Evolutionary conservation across 2,888 invertebrate species (phyloP).

Genomic region (Tipula confusa): DNA sequence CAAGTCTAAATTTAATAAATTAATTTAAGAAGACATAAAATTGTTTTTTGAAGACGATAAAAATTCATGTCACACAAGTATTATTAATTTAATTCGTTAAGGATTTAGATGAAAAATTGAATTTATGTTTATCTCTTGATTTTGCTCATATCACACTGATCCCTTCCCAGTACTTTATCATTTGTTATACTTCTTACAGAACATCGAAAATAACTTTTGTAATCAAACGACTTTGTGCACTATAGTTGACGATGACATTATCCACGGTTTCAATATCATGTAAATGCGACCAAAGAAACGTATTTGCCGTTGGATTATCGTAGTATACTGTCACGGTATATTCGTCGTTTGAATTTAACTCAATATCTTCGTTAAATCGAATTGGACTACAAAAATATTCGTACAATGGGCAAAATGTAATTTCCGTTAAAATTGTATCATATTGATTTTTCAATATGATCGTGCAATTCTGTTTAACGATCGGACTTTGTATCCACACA

Average conservation of each 20-base stretch:
- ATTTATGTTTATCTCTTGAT: not conserved
- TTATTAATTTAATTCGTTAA: conserved; percentile 13
- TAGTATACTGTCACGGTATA: not conserved
- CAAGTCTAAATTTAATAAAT: not conserved
- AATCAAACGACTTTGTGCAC: not conserved
- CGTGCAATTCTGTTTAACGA: not conserved
- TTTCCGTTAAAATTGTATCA: not conserved
- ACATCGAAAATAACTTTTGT: not conserved
- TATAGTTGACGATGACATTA: not conserved
- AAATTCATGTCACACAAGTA: not conserved
- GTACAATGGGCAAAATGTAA: not conserved
- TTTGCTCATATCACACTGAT: not conserved
- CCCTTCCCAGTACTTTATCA: not conserved
- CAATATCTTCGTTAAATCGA: not conserved
- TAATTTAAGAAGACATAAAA: not conserved
- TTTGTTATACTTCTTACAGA: not conserved
- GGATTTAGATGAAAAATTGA: not conserved
- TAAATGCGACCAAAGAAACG: not conserved
- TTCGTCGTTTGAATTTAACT: not conserved
- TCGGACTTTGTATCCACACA: not conserved
- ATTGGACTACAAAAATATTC: not conserved
- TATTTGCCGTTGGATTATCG: not conserved
- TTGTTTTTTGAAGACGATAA: not conserved
- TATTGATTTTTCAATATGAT: not conserved
- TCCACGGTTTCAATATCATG: not conserved